A percentile compares a stretch with the other conserved stretches of the same genome.
These are phyloP conservation scores for Hemicentrotus pulcherrimus DNA, from an alignment of 35 echinoderm and acorn worm genomes.

Conservation along the genomic window DNA sequence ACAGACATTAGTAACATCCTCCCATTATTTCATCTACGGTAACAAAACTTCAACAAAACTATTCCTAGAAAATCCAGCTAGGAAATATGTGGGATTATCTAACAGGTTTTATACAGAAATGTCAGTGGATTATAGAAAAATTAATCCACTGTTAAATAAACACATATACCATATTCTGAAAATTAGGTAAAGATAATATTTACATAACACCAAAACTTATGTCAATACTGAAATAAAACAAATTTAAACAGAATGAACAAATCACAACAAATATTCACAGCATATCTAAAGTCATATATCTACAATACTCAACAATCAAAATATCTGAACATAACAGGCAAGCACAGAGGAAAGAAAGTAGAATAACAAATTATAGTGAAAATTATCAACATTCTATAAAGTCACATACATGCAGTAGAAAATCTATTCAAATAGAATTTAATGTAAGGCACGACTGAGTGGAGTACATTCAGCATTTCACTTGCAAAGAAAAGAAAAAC, in stretches of 20 bases:
- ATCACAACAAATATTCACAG: neutral
- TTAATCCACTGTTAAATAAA: neutral
- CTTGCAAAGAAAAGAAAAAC: neutral
- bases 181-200: neutral
- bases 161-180: neutral
- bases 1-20: neutral
- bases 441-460: constrained; percentile 16
- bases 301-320: neutral
- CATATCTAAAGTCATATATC: neutral
- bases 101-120: neutral
- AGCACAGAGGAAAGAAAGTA: neutral
- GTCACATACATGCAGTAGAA: neutral
- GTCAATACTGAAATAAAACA: neutral
- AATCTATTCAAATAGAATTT: constrained; percentile 4
- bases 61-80: constrained; percentile 4
- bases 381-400: neutral
- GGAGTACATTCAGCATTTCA: constrained; percentile 1
- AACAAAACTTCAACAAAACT: neutral
- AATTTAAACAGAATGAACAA: neutral
- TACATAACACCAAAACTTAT: neutral
- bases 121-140: neutral
- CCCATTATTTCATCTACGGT: neutral
- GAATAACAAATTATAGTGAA: neutral
- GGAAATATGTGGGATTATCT: neutral
- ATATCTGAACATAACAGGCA: neutral